A percentile compares a stretch with the other conserved stretches of the same genome.
Conservation (phyloP, 2,888 invertebrate species). For the Iphiclides podalirius region DNA sequence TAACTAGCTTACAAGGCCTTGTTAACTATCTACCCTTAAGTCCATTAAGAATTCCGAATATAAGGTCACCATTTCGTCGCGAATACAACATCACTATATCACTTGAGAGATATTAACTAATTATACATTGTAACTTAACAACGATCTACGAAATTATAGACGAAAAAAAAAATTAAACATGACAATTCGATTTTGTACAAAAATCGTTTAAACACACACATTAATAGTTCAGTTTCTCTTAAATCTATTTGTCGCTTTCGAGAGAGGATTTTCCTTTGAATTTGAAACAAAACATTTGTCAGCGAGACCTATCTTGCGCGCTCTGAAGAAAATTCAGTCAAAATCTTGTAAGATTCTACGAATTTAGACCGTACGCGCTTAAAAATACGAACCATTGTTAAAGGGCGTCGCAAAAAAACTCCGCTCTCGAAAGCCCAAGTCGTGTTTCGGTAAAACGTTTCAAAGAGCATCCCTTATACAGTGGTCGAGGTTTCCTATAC, state of each 20-base stretch:
- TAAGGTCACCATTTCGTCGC: slow-evolving; percentile 74
- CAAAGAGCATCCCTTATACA: slow-evolving; percentile 60
- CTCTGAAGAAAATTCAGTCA: slow-evolving; percentile 43
- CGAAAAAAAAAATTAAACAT: slow-evolving; percentile 39
- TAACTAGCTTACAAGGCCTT: slow-evolving; percentile 72
- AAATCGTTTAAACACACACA: slow-evolving; percentile 69
- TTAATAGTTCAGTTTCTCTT: slow-evolving; percentile 55
- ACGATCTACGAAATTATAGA: slow-evolving; percentile 46
- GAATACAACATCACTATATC: slow-evolving; percentile 70
- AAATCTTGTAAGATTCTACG: slow-evolving; percentile 61
- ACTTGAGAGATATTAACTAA: slow-evolving; percentile 72
- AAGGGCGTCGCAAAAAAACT: slow-evolving; percentile 42
- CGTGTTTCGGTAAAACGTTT: slow-evolving; percentile 60
- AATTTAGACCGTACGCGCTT: slow-evolving; percentile 36
- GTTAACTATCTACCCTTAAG: slow-evolving; percentile 73
- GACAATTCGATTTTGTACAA: slow-evolving; percentile 60
- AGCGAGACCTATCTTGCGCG: slow-evolving; percentile 4
- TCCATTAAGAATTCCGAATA: slow-evolving; percentile 74
- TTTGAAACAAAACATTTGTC: slow-evolving; percentile 25
- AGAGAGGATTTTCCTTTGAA: slow-evolving; percentile 50
- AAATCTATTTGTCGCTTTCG: slow-evolving; percentile 52
- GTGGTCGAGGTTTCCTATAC: slow-evolving; percentile 52
- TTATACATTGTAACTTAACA: slow-evolving; percentile 45
- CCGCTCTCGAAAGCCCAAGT: slow-evolving; percentile 58
- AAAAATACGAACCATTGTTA: slow-evolving; percentile 26